Conservation (phyloP, 2,797 vertebrate species). For the Onychomys leucogaster region DNA sequence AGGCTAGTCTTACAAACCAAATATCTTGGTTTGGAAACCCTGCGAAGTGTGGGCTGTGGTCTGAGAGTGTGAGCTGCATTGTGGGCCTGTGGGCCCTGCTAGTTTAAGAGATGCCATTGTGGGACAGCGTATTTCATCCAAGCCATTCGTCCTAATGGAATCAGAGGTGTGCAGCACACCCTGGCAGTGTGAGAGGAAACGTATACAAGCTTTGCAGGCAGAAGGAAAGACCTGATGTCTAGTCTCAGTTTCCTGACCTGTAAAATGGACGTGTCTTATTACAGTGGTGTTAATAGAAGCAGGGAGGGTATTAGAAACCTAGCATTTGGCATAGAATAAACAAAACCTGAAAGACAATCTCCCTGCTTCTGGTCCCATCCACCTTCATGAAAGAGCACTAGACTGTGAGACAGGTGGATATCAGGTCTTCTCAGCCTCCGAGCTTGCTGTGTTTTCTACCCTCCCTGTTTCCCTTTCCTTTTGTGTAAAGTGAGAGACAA, state of each 20-base stretch:
- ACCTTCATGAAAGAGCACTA: background rate
- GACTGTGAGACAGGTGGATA: background rate
- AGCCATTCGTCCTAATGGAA: background rate
- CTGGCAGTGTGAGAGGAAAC: background rate
- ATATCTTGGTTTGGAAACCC: constrained; percentile 74
- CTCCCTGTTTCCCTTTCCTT: background rate
- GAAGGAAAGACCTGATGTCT: background rate
- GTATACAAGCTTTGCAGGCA: background rate
- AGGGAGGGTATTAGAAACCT: background rate
- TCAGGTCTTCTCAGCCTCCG: background rate
- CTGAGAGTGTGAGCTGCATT: background rate
- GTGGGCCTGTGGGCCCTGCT: constrained; percentile 38
- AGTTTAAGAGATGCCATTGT: constrained; percentile 41
- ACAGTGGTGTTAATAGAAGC: background rate
- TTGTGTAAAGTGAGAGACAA: background rate
- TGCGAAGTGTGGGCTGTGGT: constrained; percentile 52
- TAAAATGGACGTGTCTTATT: background rate
- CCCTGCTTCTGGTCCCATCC: background rate
- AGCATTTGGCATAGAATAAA: background rate
- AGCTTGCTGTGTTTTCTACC: background rate
- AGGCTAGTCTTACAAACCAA: constrained; percentile 83
- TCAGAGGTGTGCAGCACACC: background rate
- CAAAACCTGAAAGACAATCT: background rate
- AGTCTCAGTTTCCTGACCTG: constrained; percentile 5
- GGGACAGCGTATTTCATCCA: background rate